Conservation (phyloP, 2,113 vertebrate genomes). For the Plecturocebus donacophilus region DNA sequence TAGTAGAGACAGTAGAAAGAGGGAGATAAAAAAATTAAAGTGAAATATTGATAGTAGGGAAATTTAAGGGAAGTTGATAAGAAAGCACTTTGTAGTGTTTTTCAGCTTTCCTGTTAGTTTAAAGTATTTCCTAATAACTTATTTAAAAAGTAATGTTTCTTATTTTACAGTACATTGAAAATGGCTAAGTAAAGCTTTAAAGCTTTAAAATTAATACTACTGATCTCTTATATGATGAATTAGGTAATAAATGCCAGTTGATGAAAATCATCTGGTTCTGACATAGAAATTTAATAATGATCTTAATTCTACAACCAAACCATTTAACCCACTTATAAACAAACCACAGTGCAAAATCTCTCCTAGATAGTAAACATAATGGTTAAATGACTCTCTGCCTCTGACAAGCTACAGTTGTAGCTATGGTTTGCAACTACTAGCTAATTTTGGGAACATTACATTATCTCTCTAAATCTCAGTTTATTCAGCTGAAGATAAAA, state of each 20-base stretch:
- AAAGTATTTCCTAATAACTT: slow-evolving; percentile 9
- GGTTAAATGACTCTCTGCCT: not conserved
- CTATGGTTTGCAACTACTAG: not conserved
- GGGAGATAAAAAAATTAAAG: not conserved
- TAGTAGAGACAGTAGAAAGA: not conserved
- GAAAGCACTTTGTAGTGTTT: not conserved
- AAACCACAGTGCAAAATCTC: not conserved
- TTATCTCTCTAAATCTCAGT: not conserved
- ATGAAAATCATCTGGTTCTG: not conserved
- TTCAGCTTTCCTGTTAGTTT: not conserved
- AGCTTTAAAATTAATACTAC: not conserved
- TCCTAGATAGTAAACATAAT: not conserved
- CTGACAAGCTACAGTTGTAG: not conserved
- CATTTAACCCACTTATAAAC: not conserved
- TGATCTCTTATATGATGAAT: not conserved
- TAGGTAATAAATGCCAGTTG: not conserved
- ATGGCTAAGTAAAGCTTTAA: not conserved
- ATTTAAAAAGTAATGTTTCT: not conserved
- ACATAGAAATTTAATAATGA: not conserved
- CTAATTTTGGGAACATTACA: not conserved
- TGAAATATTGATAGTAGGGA: not conserved
- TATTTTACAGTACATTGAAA: not conserved
- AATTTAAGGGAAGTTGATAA: not conserved
- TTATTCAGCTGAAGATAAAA: not conserved
- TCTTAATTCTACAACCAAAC: not conserved